Evolutionary conservation across 2,113 vertebrate genomes (phyloP).

Genomic region (Raphicerus campestris): DNA sequence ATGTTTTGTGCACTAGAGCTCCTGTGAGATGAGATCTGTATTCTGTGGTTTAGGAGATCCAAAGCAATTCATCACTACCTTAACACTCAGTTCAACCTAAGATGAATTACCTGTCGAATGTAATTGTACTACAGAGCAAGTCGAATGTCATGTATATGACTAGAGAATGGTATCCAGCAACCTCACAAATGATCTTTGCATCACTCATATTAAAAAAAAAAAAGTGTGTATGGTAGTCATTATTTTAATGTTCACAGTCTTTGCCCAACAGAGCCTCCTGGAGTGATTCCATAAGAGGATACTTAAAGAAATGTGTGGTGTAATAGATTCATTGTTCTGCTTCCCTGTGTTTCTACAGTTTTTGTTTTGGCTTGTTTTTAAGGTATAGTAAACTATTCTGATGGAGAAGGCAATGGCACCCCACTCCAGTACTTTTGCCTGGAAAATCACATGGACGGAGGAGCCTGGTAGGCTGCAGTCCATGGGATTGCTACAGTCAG

Average conservation of each 20-base stretch:
- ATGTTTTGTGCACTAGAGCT: background rate
- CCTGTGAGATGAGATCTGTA: slow-evolving; percentile 23
- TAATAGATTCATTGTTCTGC: background rate
- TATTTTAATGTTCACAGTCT: background rate
- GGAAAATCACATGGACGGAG: too few relatives aligned
- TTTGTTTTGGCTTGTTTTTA: background rate
- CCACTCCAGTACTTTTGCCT: too few relatives aligned
- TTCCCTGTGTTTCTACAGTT: background rate
- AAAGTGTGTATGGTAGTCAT: background rate
- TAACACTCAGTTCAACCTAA: slow-evolving; percentile 33
- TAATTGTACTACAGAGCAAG: background rate
- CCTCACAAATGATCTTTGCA: slow-evolving; percentile 4
- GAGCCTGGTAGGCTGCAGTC: too few relatives aligned
- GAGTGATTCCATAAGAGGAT: background rate
- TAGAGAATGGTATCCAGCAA: background rate
- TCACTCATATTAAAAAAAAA: slow-evolving; percentile 16
- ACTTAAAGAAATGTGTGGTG: background rate
- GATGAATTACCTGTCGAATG: slow-evolving; percentile 9
- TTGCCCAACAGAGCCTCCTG: background rate
- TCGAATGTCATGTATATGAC: background rate
- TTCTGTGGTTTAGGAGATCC: slow-evolving; percentile 42
- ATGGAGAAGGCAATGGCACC: background rate
- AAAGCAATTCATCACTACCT: background rate
- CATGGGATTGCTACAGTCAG: too few relatives aligned
- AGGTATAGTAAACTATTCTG: background rate